These are phyloP conservation scores for Tapirus terrestris DNA, from an alignment of 2,113 vertebrate species.

Conservation along the genomic window DNA sequence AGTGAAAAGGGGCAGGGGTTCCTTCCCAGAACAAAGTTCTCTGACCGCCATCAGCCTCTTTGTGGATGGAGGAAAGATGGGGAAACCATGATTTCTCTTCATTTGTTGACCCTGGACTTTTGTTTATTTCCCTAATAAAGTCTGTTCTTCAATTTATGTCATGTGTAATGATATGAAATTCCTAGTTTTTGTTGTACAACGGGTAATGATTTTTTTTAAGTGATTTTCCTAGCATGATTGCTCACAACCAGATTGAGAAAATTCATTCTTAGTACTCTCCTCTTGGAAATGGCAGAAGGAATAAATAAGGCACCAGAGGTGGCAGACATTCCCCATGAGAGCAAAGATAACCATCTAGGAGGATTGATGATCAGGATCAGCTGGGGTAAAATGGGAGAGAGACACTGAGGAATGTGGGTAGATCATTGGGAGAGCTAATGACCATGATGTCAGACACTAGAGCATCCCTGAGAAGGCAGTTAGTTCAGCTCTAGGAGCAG, in stretches of 20 bases:
- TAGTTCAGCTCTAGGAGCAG: neutral
- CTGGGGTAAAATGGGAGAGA: neutral
- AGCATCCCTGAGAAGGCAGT: neutral
- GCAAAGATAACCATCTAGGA: neutral
- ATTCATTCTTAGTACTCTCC: neutral
- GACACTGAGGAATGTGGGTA: neutral
- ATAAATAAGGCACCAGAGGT: neutral
- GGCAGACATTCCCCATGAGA: neutral
- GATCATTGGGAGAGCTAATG: neutral
- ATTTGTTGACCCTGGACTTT: neutral
- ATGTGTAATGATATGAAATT: neutral
- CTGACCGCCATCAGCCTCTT: neutral
- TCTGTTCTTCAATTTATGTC: neutral
- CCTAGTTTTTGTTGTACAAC: neutral
- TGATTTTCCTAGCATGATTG: neutral
- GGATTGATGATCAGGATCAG: neutral
- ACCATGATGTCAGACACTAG: too few species aligned
- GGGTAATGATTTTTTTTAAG: neutral
- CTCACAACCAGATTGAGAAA: neutral
- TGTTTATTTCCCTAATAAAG: neutral
- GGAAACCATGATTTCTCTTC: neutral
- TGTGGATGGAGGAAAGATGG: neutral
- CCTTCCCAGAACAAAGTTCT: neutral
- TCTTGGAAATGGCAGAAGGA: neutral
- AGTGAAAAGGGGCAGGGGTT: neutral